These are phyloP conservation scores for Drosophila multiciliata DNA, from an alignment of 2,888 invertebrate genomes.

Conservation along the genomic window DNA sequence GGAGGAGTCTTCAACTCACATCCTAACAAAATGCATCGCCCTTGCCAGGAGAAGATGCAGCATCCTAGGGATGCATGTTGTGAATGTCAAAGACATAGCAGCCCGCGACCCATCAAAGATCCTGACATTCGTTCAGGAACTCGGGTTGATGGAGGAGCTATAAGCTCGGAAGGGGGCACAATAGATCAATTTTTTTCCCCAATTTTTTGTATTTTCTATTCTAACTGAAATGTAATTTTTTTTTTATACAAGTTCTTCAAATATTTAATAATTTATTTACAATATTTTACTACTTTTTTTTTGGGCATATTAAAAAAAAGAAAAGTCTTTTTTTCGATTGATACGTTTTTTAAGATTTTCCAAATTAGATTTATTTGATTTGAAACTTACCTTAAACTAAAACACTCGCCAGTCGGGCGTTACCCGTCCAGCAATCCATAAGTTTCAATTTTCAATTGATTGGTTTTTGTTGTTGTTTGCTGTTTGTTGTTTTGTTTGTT, in stretches of 20 bases:
- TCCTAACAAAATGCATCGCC: too few species aligned
- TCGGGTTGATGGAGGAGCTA: too few species aligned
- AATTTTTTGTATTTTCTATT: not conserved
- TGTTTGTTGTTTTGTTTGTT: conserved; percentile 22
- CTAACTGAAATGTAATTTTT: not conserved
- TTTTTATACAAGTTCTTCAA: not conserved
- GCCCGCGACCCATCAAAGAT: too few species aligned
- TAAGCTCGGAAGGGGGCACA: too few species aligned
- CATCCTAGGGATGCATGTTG: too few species aligned
- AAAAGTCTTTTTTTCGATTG: not conserved
- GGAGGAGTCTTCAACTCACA: too few species aligned
- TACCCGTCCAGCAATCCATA: conserved; percentile 86
- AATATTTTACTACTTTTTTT: too few species aligned
- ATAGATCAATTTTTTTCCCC: too few species aligned
- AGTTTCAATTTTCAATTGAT: conserved; percentile 83
- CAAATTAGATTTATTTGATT: not conserved
- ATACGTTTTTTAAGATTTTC: not conserved
- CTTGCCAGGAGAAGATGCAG: too few species aligned
- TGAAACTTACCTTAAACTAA: conserved; percentile 85
- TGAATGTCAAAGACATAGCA: too few species aligned
- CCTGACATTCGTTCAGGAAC: too few species aligned
- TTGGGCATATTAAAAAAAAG: too few species aligned
- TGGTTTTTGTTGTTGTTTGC: conserved; percentile 51
- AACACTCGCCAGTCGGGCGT: conserved; percentile 86
- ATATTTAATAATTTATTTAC: not conserved